Base-by-base conservation (phyloP, 1,140 invertebrate species). In the Ganaspis sp. region DNA sequence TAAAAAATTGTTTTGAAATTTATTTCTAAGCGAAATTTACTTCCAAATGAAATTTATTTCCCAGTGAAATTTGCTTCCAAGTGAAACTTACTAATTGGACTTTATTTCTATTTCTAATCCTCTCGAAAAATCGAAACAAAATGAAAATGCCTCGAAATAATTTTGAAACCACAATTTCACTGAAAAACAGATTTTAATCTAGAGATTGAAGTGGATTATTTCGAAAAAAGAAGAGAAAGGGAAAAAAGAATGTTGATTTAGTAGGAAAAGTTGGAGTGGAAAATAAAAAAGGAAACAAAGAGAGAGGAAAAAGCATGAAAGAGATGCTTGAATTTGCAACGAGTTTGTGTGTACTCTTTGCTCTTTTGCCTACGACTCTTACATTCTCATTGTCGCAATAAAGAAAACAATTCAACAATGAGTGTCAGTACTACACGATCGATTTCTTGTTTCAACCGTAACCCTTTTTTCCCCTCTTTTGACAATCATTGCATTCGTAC, bases 391-490 rank as follows among this genome's bases (percentile, higher is more conserved):
- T 69, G 34, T 76, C 70, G 53, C 54, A 76, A 49, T 75, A 77
- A 70, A 72, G 21, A 70, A 15, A 17, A 29, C 19, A 78, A 53
- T 34, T 49, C 69, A 70, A 81, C 74, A 81, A 76, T 81, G 79
- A 71, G 69, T 76, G 72, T 54, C 54, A 75, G 73, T 72, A 34
- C 70, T 17, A 26, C 72, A 81, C 76, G 78, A 78, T 81, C 74
- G 79, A 81, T 81, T 75, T 75, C 71, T 78, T 78, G 76, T 74
- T 76, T 26, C n/a, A 34, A 69, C 54, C 69, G 21, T 21, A 74
- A 78, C 74, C 72, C 70, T 64, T 78, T 76, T 75, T 72, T 81
- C 53, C 38, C 49, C 72, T 73, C 58, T 73, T 77, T 34, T 26
- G 21, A 29, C 42, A 26, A 26, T 23, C 23, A 64, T 64, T 64